These are phyloP conservation scores for Limanda limanda DNA, from an alignment of 2,113 vertebrate species.

Conservation along the genomic window DNA sequence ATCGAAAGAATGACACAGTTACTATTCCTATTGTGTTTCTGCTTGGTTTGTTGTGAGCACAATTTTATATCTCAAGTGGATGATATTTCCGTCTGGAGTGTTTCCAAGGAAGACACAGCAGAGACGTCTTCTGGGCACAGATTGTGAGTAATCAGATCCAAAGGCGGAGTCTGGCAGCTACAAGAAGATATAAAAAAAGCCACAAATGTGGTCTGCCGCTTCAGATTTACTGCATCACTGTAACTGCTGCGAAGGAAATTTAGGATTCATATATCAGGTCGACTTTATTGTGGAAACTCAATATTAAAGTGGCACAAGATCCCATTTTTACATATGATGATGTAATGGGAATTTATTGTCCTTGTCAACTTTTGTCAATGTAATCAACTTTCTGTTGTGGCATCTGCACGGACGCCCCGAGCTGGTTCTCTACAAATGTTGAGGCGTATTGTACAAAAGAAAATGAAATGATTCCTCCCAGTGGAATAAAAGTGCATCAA, in stretches of 20 bases:
- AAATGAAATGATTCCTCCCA: slow-evolving; percentile 19
- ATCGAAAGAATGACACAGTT: neutral
- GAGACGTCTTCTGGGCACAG: slow-evolving; percentile 35
- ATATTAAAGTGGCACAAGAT: too few relatives aligned
- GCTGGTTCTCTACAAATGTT: slow-evolving; percentile 13
- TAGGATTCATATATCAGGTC: neutral
- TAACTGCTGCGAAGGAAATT: neutral
- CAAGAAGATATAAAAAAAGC: neutral
- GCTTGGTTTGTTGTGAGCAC: neutral
- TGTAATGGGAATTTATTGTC: neutral
- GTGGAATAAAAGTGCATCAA: slow-evolving; percentile 29
- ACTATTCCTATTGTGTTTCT: neutral
- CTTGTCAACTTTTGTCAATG: neutral
- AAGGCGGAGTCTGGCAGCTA: slow-evolving; percentile 8
- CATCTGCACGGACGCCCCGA: neutral
- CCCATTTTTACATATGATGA: neutral
- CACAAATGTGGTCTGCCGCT: neutral
- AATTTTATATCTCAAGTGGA: slow-evolving; percentile 33
- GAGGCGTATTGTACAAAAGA: neutral
- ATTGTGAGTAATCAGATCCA: slow-evolving; percentile 31
- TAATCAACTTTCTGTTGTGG: neutral
- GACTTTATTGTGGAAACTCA: neutral
- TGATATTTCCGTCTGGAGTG: slow-evolving; percentile 1
- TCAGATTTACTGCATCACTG: neutral
- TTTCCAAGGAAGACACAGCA: slow-evolving; percentile 30